Conservation (phyloP, 1,140 invertebrate species). For the Paralvinella palmiformis region DNA sequence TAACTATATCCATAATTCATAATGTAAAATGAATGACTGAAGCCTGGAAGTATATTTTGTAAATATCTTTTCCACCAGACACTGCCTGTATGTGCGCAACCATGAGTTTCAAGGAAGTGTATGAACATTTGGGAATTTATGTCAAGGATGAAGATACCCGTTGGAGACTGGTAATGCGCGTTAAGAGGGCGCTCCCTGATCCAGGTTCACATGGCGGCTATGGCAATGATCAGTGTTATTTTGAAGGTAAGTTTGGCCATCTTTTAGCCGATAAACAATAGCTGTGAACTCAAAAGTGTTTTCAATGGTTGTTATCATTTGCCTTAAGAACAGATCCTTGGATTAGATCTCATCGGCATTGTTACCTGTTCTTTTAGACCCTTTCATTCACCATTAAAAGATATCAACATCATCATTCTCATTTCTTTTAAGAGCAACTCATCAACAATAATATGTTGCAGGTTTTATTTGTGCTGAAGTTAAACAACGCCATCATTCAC, state of each 20-base stretch:
- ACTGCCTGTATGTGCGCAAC: constrained; percentile 44
- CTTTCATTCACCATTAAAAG: not conserved
- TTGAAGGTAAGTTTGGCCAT: constrained; percentile 36
- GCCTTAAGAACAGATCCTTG: no score
- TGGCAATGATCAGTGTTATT: constrained; percentile 48
- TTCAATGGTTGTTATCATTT: no score
- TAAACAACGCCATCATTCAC: no score
- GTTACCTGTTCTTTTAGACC: no score
- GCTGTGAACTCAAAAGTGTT: no score
- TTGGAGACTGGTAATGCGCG: constrained; percentile 46
- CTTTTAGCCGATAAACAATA: no score
- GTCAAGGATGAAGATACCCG: constrained; percentile 39
- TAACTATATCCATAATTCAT: no score
- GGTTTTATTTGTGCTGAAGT: not conserved
- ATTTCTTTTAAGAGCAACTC: not conserved
- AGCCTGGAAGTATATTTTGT: no score
- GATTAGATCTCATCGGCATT: no score
- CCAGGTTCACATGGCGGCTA: constrained; percentile 42
- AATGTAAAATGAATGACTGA: no score
- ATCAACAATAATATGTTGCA: no score
- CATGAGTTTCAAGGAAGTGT: constrained; percentile 46
- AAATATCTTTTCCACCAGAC: constrained; percentile 27
- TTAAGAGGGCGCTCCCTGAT: constrained; percentile 41
- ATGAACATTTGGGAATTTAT: constrained; percentile 42
- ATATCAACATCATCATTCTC: not conserved